These are phyloP conservation scores for Dicerorhinus sumatrensis DNA, from an alignment of 2,113 vertebrate genomes.

Conservation along the genomic window DNA sequence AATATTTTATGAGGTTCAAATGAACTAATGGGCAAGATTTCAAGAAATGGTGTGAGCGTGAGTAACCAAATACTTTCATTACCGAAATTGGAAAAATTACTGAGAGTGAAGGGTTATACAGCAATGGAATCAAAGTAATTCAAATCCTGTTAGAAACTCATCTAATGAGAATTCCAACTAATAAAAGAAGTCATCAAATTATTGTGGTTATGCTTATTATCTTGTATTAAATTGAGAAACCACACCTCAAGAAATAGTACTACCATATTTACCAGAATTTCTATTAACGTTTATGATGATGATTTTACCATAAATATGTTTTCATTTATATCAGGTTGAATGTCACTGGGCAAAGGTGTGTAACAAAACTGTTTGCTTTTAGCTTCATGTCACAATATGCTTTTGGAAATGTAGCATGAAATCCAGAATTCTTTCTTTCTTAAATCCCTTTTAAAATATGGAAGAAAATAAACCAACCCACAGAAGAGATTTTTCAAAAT, in stretches of 20 bases:
- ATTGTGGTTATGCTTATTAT: not conserved
- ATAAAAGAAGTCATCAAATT: constrained; percentile 60
- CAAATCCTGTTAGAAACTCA: not conserved
- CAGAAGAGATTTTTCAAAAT: not conserved
- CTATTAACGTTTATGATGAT: constrained; percentile 10
- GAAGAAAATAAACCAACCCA: not conserved
- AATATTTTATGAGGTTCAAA: constrained; percentile 76
- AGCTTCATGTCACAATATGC: constrained; percentile 9
- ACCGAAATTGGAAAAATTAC: constrained; percentile 46
- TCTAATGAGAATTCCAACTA: constrained; percentile 58
- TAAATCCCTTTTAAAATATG: not conserved
- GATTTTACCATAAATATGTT: constrained; percentile 32
- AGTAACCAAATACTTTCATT: constrained; percentile 53
- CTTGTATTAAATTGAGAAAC: constrained; percentile 27
- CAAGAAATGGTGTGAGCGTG: constrained; percentile 52
- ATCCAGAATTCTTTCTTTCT: not conserved
- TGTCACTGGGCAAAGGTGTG: not conserved
- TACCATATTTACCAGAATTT: not conserved
- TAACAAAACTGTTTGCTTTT: not conserved
- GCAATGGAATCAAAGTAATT: not conserved
- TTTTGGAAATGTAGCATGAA: not conserved
- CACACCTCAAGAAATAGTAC: constrained; percentile 22
- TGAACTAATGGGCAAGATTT: constrained; percentile 72
- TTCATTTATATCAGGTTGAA: constrained; percentile 43
- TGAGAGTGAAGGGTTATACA: not conserved